Evolutionary conservation across 2,888 invertebrate genomes (phyloP).

Genomic region (Apodemia zela): DNA sequence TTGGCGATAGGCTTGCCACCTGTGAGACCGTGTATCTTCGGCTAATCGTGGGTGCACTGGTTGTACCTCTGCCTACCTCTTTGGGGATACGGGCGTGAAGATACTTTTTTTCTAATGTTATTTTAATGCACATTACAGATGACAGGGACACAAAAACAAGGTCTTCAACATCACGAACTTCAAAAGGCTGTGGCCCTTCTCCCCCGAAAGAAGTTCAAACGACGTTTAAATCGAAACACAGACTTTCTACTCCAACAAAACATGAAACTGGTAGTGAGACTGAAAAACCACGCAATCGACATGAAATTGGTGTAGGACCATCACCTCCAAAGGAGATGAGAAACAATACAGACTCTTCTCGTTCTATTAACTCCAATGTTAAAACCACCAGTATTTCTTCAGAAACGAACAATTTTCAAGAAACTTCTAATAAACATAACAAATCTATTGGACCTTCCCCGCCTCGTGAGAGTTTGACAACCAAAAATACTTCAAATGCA

Average conservation of each 20-base stretch:
- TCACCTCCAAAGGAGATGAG: conserved; percentile 60
- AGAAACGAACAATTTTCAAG: conserved; percentile 26
- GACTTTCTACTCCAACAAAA: conserved; percentile 70
- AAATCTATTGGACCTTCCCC: conserved; percentile 64
- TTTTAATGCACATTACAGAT: conserved; percentile 25
- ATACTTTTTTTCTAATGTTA: too few relatives aligned
- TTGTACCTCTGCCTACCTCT: too few relatives aligned
- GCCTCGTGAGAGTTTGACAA: conserved; percentile 44
- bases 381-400: conserved; percentile 37
- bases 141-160: conserved; percentile 24
- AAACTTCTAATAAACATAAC: conserved; percentile 45
- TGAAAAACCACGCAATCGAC: conserved; percentile 39
- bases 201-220: conserved; percentile 72
- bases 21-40: too few relatives aligned
- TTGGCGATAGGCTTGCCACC: too few relatives aligned
- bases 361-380: conserved; percentile 23
- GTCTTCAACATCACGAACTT: conserved; percentile 37
- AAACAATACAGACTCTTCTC: conserved; percentile 28
- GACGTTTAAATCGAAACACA: conserved; percentile 40
- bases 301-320: conserved; percentile 66
- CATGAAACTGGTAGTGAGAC: conserved; percentile 40
- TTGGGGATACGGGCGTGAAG: too few relatives aligned
- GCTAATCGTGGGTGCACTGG: too few relatives aligned
- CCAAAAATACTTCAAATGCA: conserved; percentile 48
- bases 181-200: conserved; percentile 83